Conservation (phyloP, 2,888 invertebrate genomes). For the Clepsis dumicolana region DNA sequence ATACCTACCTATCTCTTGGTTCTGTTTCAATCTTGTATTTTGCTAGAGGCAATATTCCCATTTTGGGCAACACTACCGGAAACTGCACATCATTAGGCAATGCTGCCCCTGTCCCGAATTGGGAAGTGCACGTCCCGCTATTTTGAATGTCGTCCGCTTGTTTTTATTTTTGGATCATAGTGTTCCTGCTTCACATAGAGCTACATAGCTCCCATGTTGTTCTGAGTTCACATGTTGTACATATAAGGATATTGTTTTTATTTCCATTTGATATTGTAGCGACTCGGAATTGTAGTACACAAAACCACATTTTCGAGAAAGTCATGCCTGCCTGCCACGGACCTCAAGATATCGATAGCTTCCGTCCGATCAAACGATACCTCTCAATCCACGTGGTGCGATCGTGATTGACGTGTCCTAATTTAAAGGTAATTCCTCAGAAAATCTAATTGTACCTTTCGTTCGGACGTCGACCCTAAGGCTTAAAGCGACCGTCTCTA, state of each 20-base stretch:
- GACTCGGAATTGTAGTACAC: constrained; percentile 43
- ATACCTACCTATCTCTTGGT: no score
- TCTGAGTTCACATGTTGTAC: neutral
- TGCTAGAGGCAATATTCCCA: no score
- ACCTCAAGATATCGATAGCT: neutral
- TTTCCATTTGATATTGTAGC: no score
- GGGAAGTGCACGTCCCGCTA: no score
- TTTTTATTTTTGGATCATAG: neutral
- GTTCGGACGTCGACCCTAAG: constrained; percentile 85
- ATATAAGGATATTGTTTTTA: neutral
- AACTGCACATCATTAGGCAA: no score
- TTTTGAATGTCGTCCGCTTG: no score
- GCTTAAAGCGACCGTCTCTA: constrained; percentile 70
- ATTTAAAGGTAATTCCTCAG: constrained; percentile 75
- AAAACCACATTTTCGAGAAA: neutral
- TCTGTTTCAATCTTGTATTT: no score
- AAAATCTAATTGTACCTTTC: constrained; percentile 82
- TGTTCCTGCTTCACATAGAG: neutral
- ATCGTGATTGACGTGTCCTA: constrained; percentile 69
- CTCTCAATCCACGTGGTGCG: constrained; percentile 46
- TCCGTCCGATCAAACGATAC: constrained; percentile 8
- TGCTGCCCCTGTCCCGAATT: no score
- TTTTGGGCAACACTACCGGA: no score
- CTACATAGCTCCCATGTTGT: neutral
- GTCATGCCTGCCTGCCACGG: neutral